phyloP scores from a whole-genome alignment of 2,888 invertebrate genomes.

The Caenorhabditis panamensis region DNA sequence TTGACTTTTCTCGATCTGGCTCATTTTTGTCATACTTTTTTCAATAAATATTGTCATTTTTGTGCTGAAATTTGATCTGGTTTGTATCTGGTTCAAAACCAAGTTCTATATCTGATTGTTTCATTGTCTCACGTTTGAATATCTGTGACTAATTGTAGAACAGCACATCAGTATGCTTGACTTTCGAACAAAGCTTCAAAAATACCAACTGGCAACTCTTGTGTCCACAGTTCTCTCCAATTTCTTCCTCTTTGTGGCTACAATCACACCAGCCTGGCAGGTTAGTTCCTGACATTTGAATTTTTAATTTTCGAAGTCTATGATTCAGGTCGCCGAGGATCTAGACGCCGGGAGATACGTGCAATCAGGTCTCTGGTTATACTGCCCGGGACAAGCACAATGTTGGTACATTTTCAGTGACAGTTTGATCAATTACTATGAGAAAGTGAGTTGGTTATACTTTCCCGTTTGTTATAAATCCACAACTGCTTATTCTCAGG shows the following conservation, averaged over 20 bases:
- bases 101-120: background rate
- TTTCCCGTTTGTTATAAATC: background rate
- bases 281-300: constrained; percentile 38
- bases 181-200: constrained; percentile 67
- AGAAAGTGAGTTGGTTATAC: constrained; percentile 63
- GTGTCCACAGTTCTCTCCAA: constrained; percentile 67
- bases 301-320: background rate
- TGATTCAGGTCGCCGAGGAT: constrained; percentile 78
- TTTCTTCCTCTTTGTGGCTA: constrained; percentile 74
- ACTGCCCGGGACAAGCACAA: constrained; percentile 76
- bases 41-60: background rate
- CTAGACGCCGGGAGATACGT: constrained; percentile 75
- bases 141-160: no score
- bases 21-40: background rate
- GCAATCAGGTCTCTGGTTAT: constrained; percentile 79
- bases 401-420: constrained; percentile 80
- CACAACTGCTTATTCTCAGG: constrained; percentile 49
- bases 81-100: background rate
- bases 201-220: constrained; percentile 71
- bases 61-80: background rate
- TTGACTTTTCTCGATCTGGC: constrained; percentile 2
- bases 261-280: constrained; percentile 80
- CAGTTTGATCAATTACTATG: constrained; percentile 79
- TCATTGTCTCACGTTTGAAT: background rate
- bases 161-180: constrained; percentile 53